Percentiles rank a stretch among this genome's conserved stretches.
These are phyloP conservation scores for Steinernema hermaphroditum DNA, from an alignment of 2,888 invertebrate genomes.

Conservation along the genomic window DNA sequence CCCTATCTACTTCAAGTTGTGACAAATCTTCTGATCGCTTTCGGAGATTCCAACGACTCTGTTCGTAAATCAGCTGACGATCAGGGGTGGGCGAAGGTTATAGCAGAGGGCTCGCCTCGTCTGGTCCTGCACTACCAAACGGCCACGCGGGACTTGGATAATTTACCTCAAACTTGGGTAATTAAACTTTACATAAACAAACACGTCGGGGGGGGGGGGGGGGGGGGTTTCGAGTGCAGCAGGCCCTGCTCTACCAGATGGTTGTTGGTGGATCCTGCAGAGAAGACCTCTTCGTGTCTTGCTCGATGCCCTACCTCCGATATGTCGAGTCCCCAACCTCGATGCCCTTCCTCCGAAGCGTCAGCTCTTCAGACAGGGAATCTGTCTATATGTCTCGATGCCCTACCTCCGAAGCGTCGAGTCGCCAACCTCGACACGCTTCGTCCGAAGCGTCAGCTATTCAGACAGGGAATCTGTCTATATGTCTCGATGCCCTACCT, in stretches of 20 bases:
- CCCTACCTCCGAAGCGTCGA: too few relatives aligned
- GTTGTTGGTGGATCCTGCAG: conserved; percentile 75
- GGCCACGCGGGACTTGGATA: conserved; percentile 95
- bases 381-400: too few relatives aligned
- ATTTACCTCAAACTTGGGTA: too few relatives aligned
- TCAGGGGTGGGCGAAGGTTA: conserved; percentile 84
- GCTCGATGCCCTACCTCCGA: conserved; percentile 82
- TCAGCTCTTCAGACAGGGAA: too few relatives aligned
- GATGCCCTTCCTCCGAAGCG: conserved; percentile 97
- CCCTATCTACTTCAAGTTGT: conserved; percentile 97
- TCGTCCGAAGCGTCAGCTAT: too few relatives aligned
- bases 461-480: too few relatives aligned
- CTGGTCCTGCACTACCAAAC: conserved; percentile 85
- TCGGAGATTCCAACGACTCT: conserved; percentile 90
- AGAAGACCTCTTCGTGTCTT: conserved; percentile 88
- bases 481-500: too few relatives aligned
- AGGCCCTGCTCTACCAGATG: conserved; percentile 43
- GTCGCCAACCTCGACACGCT: too few relatives aligned
- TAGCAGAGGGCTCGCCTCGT: conserved; percentile 94
- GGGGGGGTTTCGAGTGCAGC: conserved; percentile 84
- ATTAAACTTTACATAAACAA: conserved; percentile 72
- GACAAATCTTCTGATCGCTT: conserved; percentile 88
- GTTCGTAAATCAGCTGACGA: conserved; percentile 92
- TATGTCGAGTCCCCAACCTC: conserved; percentile 98
- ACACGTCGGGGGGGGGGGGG: conserved; percentile 81